A percentile compares a stretch with the other conserved stretches of the same genome.
phyloP scores from a whole-genome alignment of 2,888 invertebrate genomes.

The Odontocerum albicorne region DNA sequence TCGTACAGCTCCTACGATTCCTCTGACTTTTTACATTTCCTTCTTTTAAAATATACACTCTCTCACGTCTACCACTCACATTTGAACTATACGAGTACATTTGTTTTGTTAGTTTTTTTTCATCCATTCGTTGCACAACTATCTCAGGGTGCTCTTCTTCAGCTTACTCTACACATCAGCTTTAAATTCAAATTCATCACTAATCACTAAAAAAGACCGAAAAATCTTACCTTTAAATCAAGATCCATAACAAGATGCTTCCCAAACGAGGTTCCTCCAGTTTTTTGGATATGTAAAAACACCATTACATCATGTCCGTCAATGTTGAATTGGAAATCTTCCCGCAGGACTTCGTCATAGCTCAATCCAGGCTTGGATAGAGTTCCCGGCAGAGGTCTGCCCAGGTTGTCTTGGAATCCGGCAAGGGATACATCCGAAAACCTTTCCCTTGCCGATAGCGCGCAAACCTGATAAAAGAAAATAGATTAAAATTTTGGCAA shows the following conservation, averaged over 20 bases:
- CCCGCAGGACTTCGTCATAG: constrained; percentile 84
- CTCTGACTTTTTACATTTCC: too few relatives aligned
- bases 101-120: too few relatives aligned
- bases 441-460: constrained; percentile 67
- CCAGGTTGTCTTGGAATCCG: constrained; percentile 55
- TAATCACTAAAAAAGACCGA: constrained; percentile 16
- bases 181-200: constrained; percentile 8
- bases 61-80: too few relatives aligned
- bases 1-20: too few relatives aligned
- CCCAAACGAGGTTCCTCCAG: constrained; percentile 97
- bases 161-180: neutral
- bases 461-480: constrained; percentile 63
- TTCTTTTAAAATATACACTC: too few relatives aligned
- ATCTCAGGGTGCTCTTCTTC: neutral
- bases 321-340: constrained; percentile 87
- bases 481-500: neutral
- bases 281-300: constrained; percentile 97
- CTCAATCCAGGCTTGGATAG: constrained; percentile 70
- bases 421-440: constrained; percentile 54
- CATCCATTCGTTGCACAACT: too few relatives aligned
- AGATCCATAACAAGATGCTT: constrained; percentile 94
- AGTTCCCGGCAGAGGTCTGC: constrained; percentile 55
- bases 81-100: too few relatives aligned
- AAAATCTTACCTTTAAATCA: constrained; percentile 63
- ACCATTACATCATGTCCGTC: constrained; percentile 96